A percentile compares a stretch with the other conserved stretches of the same genome.
These are phyloP conservation scores for Himantopus leucocephalus DNA, from an alignment of 2,113 vertebrate species.

Conservation along the genomic window DNA sequence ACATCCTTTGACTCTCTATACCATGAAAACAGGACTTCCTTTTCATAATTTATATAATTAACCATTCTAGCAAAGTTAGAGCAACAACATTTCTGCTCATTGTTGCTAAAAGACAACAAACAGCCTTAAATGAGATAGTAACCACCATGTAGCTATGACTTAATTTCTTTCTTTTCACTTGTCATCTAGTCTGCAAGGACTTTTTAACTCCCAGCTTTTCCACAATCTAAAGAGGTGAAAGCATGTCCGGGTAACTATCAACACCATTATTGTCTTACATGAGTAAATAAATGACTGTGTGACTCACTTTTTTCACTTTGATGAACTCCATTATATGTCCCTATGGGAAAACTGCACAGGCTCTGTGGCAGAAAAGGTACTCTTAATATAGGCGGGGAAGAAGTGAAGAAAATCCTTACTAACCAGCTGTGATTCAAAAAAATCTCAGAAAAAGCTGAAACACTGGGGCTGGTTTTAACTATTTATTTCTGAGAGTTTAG, in stretches of 20 bases:
- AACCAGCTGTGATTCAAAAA: background rate
- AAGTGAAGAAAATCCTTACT: constrained; percentile 12
- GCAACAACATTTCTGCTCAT: background rate
- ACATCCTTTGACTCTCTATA: background rate
- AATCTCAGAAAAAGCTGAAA: background rate
- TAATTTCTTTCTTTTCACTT: background rate
- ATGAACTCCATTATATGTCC: constrained; percentile 39
- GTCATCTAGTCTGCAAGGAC: background rate
- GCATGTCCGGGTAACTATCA: background rate
- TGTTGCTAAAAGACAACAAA: background rate
- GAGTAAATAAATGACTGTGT: constrained; percentile 55
- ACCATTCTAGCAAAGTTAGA: background rate
- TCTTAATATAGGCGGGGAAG: background rate
- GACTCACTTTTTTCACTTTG: constrained; percentile 26
- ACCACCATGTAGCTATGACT: background rate
- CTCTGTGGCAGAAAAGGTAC: background rate
- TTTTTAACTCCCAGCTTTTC: background rate
- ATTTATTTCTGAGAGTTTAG: background rate
- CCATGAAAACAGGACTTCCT: background rate
- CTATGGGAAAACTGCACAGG: constrained; percentile 32
- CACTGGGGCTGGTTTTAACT: background rate
- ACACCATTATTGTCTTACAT: constrained; percentile 38
- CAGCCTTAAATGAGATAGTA: background rate
- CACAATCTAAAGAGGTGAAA: background rate
- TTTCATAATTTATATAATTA: background rate